A percentile compares a stretch with the other conserved stretches of the same genome.
Evolutionary conservation across 2,113 vertebrate species (phyloP).

Genomic region (Petrocephalus microphthalmus): DNA sequence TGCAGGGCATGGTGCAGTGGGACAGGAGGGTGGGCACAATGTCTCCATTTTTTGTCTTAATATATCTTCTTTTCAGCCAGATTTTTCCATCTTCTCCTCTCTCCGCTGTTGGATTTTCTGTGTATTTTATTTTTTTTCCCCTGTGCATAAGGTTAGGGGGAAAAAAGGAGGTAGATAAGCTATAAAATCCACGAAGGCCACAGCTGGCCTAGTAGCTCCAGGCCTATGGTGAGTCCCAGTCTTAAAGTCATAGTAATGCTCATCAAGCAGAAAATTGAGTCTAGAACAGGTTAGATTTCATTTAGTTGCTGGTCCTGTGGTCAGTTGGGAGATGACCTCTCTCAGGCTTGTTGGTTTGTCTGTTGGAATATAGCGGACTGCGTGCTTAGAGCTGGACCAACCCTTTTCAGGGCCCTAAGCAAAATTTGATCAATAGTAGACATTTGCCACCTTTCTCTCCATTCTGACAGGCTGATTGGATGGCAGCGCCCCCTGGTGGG

Average conservation of each 20-base stretch:
- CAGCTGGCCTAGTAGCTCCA: neutral
- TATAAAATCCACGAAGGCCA: neutral
- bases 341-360: neutral
- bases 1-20: neutral
- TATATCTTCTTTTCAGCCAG: neutral
- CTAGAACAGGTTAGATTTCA: neutral
- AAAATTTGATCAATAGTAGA: neutral
- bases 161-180: neutral
- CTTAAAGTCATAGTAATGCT: neutral
- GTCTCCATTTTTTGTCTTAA: neutral
- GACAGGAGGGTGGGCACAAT: neutral
- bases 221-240: neutral
- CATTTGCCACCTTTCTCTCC: neutral
- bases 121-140: neutral
- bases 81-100: neutral
- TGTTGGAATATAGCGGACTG: neutral
- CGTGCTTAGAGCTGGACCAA: neutral
- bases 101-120: neutral
- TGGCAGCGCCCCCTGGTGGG: neutral
- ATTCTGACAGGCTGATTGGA: neutral
- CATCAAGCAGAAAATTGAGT: neutral
- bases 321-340: neutral
- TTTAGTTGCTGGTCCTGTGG: neutral
- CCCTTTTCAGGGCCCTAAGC: neutral
- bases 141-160: neutral